Conservation (phyloP, 2,113 vertebrate genomes). For the Sorex fumeus region DNA sequence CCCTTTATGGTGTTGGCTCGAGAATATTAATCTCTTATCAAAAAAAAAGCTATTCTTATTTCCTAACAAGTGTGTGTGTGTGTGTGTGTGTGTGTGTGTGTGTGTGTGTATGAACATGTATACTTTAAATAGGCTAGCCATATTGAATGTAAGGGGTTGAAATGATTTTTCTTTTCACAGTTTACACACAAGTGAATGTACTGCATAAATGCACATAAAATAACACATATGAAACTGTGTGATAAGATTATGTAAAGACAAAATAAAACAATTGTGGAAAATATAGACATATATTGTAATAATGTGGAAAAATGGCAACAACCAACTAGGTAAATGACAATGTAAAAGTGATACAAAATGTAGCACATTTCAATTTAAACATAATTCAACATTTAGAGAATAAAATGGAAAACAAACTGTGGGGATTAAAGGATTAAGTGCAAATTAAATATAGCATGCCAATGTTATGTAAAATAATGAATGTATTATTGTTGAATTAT, state of each 20-base stretch:
- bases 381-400: neutral
- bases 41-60: neutral
- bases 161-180: neutral
- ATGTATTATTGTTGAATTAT: neutral
- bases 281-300: neutral
- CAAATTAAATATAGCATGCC: neutral
- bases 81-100: neutral
- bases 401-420: neutral
- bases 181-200: neutral
- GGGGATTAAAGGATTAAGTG: neutral
- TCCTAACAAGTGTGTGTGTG: neutral
- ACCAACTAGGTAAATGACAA: neutral
- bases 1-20: neutral
- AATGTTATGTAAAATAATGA: neutral
- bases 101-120: no score
- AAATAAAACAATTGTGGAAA: neutral
- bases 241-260: neutral
- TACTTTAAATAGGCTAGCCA: neutral
- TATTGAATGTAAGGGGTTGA: neutral
- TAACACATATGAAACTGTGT: neutral
- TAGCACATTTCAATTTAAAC: neutral
- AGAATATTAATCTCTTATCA: neutral
- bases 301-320: neutral
- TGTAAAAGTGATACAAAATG: neutral
- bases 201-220: neutral